Percentiles rank a stretch among this genome's conserved stretches.
Evolutionary conservation across 2,113 vertebrate species (phyloP).

Genomic region (Uria aalge): DNA sequence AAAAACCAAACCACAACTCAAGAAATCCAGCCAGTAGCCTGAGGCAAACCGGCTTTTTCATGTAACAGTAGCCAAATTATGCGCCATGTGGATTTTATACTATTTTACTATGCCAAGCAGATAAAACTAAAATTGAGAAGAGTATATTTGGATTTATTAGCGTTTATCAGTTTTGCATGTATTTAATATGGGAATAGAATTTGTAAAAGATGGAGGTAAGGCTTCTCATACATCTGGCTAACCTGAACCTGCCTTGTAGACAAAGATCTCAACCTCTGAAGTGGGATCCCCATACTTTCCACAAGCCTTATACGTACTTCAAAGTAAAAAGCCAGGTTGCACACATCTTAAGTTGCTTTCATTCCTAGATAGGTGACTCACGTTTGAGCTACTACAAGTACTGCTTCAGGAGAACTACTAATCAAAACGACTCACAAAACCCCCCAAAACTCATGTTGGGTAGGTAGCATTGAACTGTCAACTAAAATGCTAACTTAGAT

Average conservation of each 20-base stretch:
- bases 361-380: not conserved
- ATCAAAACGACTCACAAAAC: not conserved
- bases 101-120: not conserved
- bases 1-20: not conserved
- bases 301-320: not conserved
- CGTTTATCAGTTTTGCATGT: not conserved
- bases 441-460: not conserved
- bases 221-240: not conserved
- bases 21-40: not conserved
- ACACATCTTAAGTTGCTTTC: not conserved
- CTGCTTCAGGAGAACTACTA: not conserved
- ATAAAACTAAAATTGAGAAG: not conserved
- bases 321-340: not conserved
- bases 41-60: not conserved
- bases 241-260: not conserved
- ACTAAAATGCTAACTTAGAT: not conserved
- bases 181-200: not conserved
- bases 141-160: not conserved
- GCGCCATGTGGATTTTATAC: not conserved
- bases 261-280: not conserved
- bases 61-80: not conserved
- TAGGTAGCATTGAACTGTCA: not conserved
- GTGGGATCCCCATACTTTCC: not conserved
- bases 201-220: not conserved
- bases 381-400: not conserved